Base-by-base conservation (phyloP, 2,113 vertebrate genomes). In the Odontesthes bonariensis region DNA sequence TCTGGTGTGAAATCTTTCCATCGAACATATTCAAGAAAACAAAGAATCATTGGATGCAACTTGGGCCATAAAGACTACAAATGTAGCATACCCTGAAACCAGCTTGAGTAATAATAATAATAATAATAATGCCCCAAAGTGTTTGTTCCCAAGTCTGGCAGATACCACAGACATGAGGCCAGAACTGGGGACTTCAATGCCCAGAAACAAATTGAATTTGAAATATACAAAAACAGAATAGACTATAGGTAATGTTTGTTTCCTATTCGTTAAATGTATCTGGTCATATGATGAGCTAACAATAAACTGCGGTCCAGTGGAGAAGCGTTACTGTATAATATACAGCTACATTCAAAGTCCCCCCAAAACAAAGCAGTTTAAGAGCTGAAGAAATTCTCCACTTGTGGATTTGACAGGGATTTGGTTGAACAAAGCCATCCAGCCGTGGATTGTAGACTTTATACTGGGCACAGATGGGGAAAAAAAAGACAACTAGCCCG, bases 41-140 rank as follows among this genome's bases (percentile, higher is more conserved):
- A 74, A 81, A 65, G 72, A 87, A 73, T 79, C 67, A 32, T 60
- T 69, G 75, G 77, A 87, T 85, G 69, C 69, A 74, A 79, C 81
- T 84, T 60, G 40, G 67, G 73, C 74, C 70, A 19, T n/a, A 73
- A 64, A 65, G 68, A 67, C 90, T 74, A 65, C 51, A 81, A 91
- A 89, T 68, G 80, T 81, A 85, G 77, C 90, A 91, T 81, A 92
- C 89, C 77, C 88, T 91, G 89, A 92, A 90, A 91, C 87, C 88
- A 88, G 89, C 91, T 94, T 81, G 79, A 86, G 76, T 64, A 67
- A 93, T 82, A 75, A 62, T 66, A 73, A 79, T 74, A 62, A 79
- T 74, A 62, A 51, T 63, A 86, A 92, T 96, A 97, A 97, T 97
- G 97, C 96, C 97, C 96, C 86, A 89, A 93, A 90, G 82, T 91